phyloP scores from a whole-genome alignment of 2,797 vertebrate genomes.

The Macropus fuliginosus region DNA sequence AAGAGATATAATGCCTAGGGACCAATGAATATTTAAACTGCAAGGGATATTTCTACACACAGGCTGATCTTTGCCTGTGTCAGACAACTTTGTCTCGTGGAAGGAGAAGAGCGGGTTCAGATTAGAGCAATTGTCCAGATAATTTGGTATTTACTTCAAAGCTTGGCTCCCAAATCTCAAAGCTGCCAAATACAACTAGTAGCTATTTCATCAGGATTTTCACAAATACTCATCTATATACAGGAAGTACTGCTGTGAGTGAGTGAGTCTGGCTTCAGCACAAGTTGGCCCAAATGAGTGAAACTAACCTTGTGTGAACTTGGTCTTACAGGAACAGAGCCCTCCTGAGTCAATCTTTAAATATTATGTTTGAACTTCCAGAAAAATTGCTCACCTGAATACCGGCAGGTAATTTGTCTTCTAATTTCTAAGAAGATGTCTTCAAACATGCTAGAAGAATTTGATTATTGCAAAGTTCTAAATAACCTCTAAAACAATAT shows the following conservation, averaged over 20 bases:
- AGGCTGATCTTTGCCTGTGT: conserved; percentile 22
- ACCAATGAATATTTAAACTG: background rate
- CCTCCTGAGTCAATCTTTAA: background rate
- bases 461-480: background rate
- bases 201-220: conserved; percentile 36
- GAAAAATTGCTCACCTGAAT: background rate
- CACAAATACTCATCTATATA: background rate
- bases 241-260: background rate
- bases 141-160: conserved; percentile 27
- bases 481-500: background rate
- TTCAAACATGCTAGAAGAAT: conserved; percentile 21
- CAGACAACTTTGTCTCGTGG: background rate
- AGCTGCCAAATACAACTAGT: conserved; percentile 12
- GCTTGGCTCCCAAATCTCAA: conserved; percentile 14
- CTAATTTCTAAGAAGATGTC: background rate
- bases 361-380: background rate
- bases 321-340: background rate
- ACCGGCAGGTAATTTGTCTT: background rate
- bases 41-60: background rate
- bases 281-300: background rate
- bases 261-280: conserved; percentile 18
- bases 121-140: background rate
- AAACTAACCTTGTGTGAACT: background rate
- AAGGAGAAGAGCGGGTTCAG: background rate
- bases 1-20: background rate